Evolutionary conservation across 2,888 invertebrate genomes (phyloP).

Genomic region (Smittia aterrima): DNA sequence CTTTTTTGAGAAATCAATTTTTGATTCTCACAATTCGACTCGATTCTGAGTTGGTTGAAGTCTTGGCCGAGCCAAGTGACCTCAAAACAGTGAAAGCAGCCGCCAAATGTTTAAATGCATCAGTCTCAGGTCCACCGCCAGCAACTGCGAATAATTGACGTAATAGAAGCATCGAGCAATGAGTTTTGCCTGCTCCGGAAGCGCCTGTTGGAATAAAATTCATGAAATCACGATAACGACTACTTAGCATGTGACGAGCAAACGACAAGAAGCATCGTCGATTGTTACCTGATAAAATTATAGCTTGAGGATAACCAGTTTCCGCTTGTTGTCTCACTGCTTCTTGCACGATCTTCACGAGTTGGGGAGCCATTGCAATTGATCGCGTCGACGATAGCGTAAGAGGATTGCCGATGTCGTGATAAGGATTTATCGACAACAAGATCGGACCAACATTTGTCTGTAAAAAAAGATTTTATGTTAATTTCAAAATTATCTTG

Average conservation of each 20-base stretch:
- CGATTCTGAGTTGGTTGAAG: slow-evolving; percentile 85
- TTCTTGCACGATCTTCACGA: slow-evolving; percentile 85
- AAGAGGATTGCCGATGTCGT: slow-evolving; percentile 82
- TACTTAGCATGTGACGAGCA: neutral
- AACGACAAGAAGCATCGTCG: neutral
- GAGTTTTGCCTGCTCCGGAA: slow-evolving; percentile 92
- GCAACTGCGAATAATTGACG: slow-evolving; percentile 90
- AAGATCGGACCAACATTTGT: slow-evolving; percentile 91
- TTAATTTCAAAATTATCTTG: slow-evolving; percentile 7
- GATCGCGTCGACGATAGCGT: slow-evolving; percentile 78
- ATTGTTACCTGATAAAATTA: slow-evolving; percentile 76
- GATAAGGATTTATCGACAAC: slow-evolving; percentile 85
- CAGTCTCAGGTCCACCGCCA: slow-evolving; percentile 81
- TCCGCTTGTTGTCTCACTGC: slow-evolving; percentile 91
- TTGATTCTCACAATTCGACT: slow-evolving; percentile 76
- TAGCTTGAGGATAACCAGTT: slow-evolving; percentile 93
- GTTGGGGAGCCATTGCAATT: slow-evolving; percentile 72
- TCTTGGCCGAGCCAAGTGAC: slow-evolving; percentile 87
- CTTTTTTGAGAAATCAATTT: neutral
- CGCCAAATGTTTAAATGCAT: slow-evolving; percentile 92
- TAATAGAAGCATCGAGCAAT: slow-evolving; percentile 85
- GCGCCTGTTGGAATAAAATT: slow-evolving; percentile 60
- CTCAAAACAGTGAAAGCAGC: slow-evolving; percentile 93
- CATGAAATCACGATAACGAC: slow-evolving; percentile 25
- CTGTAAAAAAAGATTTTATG: slow-evolving; percentile 57